Evolutionary conservation across 2,113 vertebrate species (phyloP), one percentile per base, ranked within the genome.

Genomic region (Gasterosteus nipponicus): DNA sequence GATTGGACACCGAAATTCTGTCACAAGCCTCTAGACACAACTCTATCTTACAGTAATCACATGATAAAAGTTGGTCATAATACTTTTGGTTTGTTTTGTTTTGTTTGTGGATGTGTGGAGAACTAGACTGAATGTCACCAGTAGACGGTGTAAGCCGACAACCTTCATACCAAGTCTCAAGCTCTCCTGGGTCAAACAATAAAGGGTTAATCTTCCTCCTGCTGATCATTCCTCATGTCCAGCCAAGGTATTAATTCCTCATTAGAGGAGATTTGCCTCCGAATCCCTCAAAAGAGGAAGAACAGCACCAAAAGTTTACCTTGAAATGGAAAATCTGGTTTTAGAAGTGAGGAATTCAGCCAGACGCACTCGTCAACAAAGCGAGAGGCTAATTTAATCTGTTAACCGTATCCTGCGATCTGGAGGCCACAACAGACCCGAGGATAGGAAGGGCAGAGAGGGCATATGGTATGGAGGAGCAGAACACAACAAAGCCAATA

Each of bases 191-290:
- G n/a, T 49, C 41, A 76, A 72, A 69, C 74, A 76, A 69, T 68
- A 74, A 79, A 57, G 54, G 56, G 58, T 80, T 89, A 83, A 86
- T 83, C 67, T 38, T 77, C 83, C 77, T 83, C 65, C 84, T 91
- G 88, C 91, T 92, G 89, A 91, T 90, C 84, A 85, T 86, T 89
- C 85, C 89, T 88, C 81, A 81, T 82, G 83, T 77, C 77, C 68
- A 72, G 89, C 84, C 82, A 88, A 66, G 63, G 87, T 77, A 91
- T 91, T 91, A 92, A 93, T 91, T 89, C 83, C 89, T 93, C 90
- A 93, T 94, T 93, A 93, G 85, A 87, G 86, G 86, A 89, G 90
- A 93, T 94, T 92, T 91, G 87, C 82, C 89, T 86, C 88, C 7
- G 49, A 89, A 92, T 91, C 81, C 80, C 90, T 88, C 85, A 93